Evolutionary conservation across 37 sponge, comb jelly and placozoan genomes (phyloP).

Genomic region (Mnemiopsis leidyi): DNA sequence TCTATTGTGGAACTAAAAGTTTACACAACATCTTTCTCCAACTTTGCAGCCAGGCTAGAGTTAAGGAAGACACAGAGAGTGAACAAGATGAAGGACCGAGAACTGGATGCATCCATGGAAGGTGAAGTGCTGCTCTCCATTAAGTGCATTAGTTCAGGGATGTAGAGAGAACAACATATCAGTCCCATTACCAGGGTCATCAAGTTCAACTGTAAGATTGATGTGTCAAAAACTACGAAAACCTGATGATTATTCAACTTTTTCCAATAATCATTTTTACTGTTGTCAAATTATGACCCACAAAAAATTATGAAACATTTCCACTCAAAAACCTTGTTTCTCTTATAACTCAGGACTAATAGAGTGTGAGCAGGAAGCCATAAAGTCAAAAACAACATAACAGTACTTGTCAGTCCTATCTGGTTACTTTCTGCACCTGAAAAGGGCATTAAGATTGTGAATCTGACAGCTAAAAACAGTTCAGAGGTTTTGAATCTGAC

Average conservation of each 20-base stretch:
- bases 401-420: background rate
- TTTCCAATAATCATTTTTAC: too few relatives aligned
- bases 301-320: too few relatives aligned
- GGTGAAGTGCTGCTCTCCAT: background rate
- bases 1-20: background rate
- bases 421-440: background rate
- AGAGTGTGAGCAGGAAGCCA: constrained; percentile 17
- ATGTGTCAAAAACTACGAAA: too few relatives aligned
- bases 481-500: too few relatives aligned
- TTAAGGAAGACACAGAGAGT: background rate
- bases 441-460: too few relatives aligned
- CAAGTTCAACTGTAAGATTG: background rate
- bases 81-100: background rate
- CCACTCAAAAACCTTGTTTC: constrained; percentile 37
- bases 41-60: background rate
- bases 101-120: background rate
- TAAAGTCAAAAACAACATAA: background rate
- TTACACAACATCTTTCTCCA: constrained; percentile 28
- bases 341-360: background rate
- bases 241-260: too few relatives aligned
- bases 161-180: background rate
- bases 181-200: background rate
- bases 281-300: too few relatives aligned
- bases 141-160: constrained; percentile 1
- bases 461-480: too few relatives aligned